Evolutionary conservation across 2,113 vertebrate species (phyloP), one percentile per base, ranked within the genome.

Genomic region (Megaleporinus macrocephalus): DNA sequence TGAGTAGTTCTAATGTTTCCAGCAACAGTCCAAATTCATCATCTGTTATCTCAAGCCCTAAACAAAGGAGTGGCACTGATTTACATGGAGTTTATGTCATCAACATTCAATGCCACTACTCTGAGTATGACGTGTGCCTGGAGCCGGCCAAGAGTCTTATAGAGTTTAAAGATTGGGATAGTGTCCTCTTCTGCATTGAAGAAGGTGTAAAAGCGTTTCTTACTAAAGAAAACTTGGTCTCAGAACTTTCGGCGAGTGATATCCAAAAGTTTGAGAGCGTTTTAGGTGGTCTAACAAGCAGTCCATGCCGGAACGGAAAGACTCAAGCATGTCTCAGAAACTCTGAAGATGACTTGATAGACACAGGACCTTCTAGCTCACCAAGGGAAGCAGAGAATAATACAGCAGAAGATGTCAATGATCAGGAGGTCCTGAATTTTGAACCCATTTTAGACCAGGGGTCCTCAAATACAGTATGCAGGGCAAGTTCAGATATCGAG

Each of bases 61-160:
- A 90, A 79, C 90, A 92, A 57, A 95, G 93, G 20, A 90, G 91
- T 76, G 89, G 91, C 69, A 88, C 95, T 68, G 96, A 99, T 36
- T 89, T 95, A 53, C 83, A 96, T 0, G 96, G 94, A 0, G 88
- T 98, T 24, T 99, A 97, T 83, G 70, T 99, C 63, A 88, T 99
- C 68, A 96, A 98, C 15, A 92, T 99, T 27, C 95, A 94, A 63
- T 98, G 98, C 85, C 88, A 87, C 0, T 94, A 93, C 86, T 93
- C 93, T 4, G 96, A 98, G 49, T 99, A 99, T 81, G 98, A 99
- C 78, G 91, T 99, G 49, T 96, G 95, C 87, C 88, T 99, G 53
- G 97, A 99, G 82, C 97, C 98, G 78, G 92, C 95, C 73, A 99
- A 99, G 92, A 97, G 96, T 59, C 89, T 99, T 12, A 96, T 99